Base-by-base conservation (phyloP, 2,113 vertebrate genomes). In the Casuarius casuarius region DNA sequence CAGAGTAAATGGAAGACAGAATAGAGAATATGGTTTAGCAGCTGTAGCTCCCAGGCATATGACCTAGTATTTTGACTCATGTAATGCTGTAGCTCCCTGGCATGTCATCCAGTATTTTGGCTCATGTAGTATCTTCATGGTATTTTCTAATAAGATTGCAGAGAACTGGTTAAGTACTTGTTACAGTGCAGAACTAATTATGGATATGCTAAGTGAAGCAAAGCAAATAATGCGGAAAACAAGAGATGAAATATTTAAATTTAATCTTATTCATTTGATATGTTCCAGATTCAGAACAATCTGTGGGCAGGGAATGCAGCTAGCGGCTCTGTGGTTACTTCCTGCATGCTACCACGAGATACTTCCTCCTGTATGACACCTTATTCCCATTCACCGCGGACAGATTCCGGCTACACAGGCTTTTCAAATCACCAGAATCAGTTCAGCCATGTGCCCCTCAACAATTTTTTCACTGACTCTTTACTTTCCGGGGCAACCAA, bases 391-490 rank as follows among this genome's bases (percentile, higher is more conserved):
- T 99, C 99, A 48, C 98, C 99, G 4, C 98, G 99, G 86, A 98
- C 98, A 70, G 99, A 99, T 92, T 99, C 99, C 95, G 98, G 99
- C 96, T 99, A 99, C 92, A 97, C 99, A 81, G 98, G 99, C 92
- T 99, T 99, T 97, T 98, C 99, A 91, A 99, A 98, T 94, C 99
- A 99, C 97, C 99, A 99, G 98, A 99, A 99, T 97, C 99, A 99
- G 97, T 99, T 99, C 58, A 98, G 99, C 70, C 99, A 99, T 5
- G 97, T 99, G 85, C 98, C 99, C 72, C 98, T 99, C 91, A 99
- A 99, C 97, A 99, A 99, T 98, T 99, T 99, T 98, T 99, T 99
- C 82, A 98, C 99, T 76, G 99, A 99, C 98, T 99, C 99, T 9
- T 98, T 99, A 93, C 99, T 99, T 86, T 97, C 99, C 56, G 98